Conservation (phyloP, 2,888 invertebrate genomes). For the Caenorhabditis angaria region DNA sequence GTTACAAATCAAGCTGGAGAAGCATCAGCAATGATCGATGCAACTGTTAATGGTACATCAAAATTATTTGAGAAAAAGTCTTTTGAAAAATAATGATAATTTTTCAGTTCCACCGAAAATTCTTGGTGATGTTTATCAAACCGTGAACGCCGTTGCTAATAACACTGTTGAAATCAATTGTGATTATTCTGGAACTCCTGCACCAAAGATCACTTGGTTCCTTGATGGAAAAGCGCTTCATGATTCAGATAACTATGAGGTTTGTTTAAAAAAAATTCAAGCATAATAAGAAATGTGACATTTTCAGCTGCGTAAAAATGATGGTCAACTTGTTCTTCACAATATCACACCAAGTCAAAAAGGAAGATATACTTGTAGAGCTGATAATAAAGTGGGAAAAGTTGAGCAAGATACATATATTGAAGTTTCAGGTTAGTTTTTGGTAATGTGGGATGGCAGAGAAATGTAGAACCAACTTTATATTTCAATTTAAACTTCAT, state of each 20-base stretch:
- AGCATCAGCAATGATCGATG: slow-evolving; percentile 76
- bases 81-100: too few relatives aligned
- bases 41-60: slow-evolving; percentile 75
- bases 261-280: not conserved
- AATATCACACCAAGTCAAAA: slow-evolving; percentile 61
- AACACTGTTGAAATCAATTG: slow-evolving; percentile 74
- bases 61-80: too few relatives aligned
- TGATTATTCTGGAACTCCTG: slow-evolving; percentile 42
- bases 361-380: slow-evolving; percentile 74
- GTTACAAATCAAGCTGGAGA: slow-evolving; percentile 79
- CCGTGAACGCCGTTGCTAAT: slow-evolving; percentile 72
- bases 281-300: not conserved
- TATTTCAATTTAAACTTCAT: too few relatives aligned
- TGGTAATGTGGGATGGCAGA: too few relatives aligned
- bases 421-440: slow-evolving; percentile 63
- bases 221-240: slow-evolving; percentile 61
- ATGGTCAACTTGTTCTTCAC: slow-evolving; percentile 26
- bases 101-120: slow-evolving; percentile 76
- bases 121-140: slow-evolving; percentile 60
- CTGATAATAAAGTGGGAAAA: slow-evolving; percentile 73
- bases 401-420: slow-evolving; percentile 69
- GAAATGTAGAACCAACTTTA: too few relatives aligned
- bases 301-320: slow-evolving; percentile 31
- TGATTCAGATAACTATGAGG: too few relatives aligned
- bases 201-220: slow-evolving; percentile 51